Base-by-base conservation (phyloP, 2,888 invertebrate genomes). In the Stegophylla sp. region DNA sequence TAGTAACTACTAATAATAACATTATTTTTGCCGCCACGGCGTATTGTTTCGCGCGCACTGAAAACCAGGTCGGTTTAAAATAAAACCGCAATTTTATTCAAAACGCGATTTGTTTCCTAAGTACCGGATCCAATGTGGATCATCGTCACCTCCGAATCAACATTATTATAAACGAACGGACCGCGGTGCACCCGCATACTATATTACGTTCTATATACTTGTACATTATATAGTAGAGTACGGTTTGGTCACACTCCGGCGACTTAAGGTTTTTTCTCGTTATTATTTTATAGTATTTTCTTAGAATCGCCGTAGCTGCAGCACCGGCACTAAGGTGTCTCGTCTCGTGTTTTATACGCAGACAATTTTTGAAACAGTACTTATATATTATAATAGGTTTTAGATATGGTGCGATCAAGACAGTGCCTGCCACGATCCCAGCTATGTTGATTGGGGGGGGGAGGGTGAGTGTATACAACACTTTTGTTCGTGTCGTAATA, bases 21-120 rank as follows among this genome's bases (percentile, higher is more conserved):
- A 56, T 56, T 56, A 67, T 67, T 67, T 26, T 67, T 23, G 45
- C 26, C 17, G 67, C 45, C 45, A 7, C 0, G 5, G 20, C 51
- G 51, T 69, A 69, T 69, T 69, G 48, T 69, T 69, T 51, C 28
- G 48, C 34, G 48, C 34, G 51, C 28, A 20, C 51, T 28, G 51
- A 28, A 51, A 69, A 69, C 23, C 43, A 20, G 45, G 28, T 69
- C 20, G 51, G 69, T 51, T 69, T 69, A 69, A 34, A 51, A 53
- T 51, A 69, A 20, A 26, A 45, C 28, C 69, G 20, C 28, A 34
- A 34, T 56, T n/a, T n/a, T n/a, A 53, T 51, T 69, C 51, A 34
- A 69, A 69, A 28, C 20, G 69, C 13, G 20, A 69, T 69, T 69
- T 20, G n/a, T 7, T n/a, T n/a, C 51, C 51, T 20, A 69, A 51